These are phyloP conservation scores for Jordanella pulchra DNA, from an alignment of 2,797 vertebrate species.

Conservation along the genomic window DNA sequence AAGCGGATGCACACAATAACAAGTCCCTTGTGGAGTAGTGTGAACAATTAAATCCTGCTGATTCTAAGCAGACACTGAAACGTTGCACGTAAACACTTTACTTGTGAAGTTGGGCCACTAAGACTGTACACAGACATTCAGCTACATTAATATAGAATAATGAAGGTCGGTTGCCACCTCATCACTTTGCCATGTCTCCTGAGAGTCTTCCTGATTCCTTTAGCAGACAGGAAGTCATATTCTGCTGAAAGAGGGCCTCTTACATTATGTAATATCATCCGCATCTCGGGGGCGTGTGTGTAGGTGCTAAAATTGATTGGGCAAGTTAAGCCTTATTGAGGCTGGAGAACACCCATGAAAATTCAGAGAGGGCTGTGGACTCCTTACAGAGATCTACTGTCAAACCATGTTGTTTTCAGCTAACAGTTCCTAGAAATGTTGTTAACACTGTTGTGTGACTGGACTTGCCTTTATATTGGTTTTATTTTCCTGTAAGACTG, in stretches of 20 bases:
- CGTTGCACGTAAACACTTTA: background rate
- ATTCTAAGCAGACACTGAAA: background rate
- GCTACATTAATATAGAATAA: background rate
- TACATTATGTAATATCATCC: background rate
- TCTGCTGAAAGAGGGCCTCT: background rate
- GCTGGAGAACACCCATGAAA: background rate
- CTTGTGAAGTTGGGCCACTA: background rate
- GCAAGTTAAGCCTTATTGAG: background rate
- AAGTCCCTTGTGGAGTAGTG: background rate
- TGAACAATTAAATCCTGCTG: background rate
- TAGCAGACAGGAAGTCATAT: background rate
- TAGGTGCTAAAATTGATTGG: conserved; percentile 4
- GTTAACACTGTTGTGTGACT: too few species aligned
- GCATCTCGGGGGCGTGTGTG: conserved; percentile 2
- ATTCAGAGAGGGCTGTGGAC: background rate
- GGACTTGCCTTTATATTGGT: too few species aligned
- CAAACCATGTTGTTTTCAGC: background rate
- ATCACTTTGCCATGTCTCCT: background rate
- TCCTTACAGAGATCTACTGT: background rate
- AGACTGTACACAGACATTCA: background rate
- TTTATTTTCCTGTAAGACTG: background rate
- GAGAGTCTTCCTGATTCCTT: background rate
- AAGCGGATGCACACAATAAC: background rate
- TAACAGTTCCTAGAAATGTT: too few species aligned
- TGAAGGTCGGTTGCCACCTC: background rate